Evolutionary conservation across 2,797 vertebrate species (phyloP), one percentile per base, ranked within the genome.

Genomic region (Poeciliopsis paucimaculata): DNA sequence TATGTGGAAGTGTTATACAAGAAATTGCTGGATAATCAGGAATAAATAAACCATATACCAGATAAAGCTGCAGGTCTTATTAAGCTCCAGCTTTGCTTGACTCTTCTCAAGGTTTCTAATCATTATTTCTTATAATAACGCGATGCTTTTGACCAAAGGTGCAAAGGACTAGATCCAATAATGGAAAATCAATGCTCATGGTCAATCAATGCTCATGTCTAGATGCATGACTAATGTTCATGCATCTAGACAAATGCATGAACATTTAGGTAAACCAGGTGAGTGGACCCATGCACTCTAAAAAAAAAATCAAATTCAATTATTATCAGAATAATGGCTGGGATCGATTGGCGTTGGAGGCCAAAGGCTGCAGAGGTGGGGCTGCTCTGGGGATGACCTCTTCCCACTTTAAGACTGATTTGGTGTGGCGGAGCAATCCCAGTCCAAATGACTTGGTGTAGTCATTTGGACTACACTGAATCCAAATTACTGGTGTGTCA

Each of bases 351-450:
- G 80, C 73, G 81, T 81, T 83, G 85, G 84, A 79, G 92, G 89
- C 81, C 86, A 68, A 16, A 76, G 87, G 82, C 86, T 87, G 83
- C 81, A 87, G 57, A 90, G 90, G 84, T 81, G 83, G 89, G 90
- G 75, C 79, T 84, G 92, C 89, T 92, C 91, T 80, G 47, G 87
- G 86, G 89, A 90, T 91, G 93, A 94, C 92, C 93, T 83, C 87
- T 75, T 89, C 85, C 89, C 83, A 89, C 83, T 89, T 84, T 74
- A 46, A 90, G 94, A 96, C 94, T 95, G 95, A 96, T 95, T 91
- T 88, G 92, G 93, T 94, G 94, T 91, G 89, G 90, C 80, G 84
- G 91, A 92, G 92, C 86, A 91, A 92, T 94, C 92, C 90, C 90
- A 89, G 83, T 79, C 84, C 88, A 90, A 86, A 94, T 94, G 90